Evolutionary conservation across 2,797 vertebrate genomes (phyloP).

Genomic region (Limosa lapponica): DNA sequence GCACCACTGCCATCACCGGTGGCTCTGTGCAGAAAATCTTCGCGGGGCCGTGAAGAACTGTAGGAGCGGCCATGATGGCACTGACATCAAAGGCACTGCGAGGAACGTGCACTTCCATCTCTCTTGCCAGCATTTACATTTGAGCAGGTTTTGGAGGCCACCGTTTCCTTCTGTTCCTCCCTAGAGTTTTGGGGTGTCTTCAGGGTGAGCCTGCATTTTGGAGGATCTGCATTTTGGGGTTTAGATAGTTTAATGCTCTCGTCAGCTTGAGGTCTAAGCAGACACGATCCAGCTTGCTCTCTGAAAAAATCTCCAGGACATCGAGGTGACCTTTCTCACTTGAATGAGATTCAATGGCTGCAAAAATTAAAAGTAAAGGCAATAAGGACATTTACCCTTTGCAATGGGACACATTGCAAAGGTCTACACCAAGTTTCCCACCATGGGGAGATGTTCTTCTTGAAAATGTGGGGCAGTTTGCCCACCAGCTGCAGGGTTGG

Average conservation of each 20-base stretch:
- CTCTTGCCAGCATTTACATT: not conserved
- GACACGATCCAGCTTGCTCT: not conserved
- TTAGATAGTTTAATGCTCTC: not conserved
- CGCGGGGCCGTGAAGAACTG: not conserved
- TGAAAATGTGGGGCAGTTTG: not conserved
- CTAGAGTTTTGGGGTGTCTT: not conserved
- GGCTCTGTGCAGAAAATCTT: not conserved
- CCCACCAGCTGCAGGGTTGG: not conserved
- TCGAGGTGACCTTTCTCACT: not conserved
- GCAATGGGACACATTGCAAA: not conserved
- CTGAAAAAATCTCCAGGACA: not conserved
- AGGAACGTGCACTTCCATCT: conserved; percentile 8
- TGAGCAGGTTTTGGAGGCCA: not conserved
- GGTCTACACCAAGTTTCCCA: not conserved
- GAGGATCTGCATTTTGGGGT: not conserved
- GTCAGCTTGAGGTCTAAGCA: not conserved
- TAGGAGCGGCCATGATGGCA: not conserved
- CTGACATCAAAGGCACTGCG: not conserved
- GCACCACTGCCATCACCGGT: not conserved
- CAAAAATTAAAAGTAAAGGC: not conserved
- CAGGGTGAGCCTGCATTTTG: not conserved
- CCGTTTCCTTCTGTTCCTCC: conserved; percentile 9
- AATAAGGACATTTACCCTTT: not conserved
- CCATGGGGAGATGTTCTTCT: fast-evolving
- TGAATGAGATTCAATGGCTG: not conserved